These are phyloP conservation scores for Enteromius trimaculatus DNA, from an alignment of 2,797 vertebrate species.

Conservation along the genomic window DNA sequence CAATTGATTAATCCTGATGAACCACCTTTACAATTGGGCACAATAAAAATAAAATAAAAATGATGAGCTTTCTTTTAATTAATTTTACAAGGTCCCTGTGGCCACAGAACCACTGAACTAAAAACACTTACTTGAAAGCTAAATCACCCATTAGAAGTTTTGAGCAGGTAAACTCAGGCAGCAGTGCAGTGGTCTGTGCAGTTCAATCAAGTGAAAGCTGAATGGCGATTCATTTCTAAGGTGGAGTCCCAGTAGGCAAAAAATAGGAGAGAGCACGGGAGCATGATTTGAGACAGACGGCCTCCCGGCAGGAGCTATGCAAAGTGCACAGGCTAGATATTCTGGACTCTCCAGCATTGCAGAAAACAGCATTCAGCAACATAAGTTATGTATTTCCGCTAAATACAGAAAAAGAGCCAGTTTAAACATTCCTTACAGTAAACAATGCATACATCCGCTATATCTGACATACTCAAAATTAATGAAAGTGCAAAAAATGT, in stretches of 20 bases:
- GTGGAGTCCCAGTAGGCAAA: conserved; percentile 25
- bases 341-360: neutral
- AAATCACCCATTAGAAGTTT: conserved; percentile 11
- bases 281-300: conserved; percentile 23
- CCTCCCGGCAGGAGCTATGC: conserved; percentile 1
- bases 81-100: conserved; percentile 35
- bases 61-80: conserved; percentile 11
- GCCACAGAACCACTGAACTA: conserved; percentile 30
- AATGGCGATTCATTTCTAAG: conserved; percentile 19
- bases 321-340: neutral
- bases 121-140: conserved; percentile 12
- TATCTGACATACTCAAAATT: neutral
- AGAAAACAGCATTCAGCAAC: neutral
- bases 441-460: neutral
- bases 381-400: neutral
- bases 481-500: neutral
- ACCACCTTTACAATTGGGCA: conserved; percentile 6
- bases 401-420: neutral
- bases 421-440: neutral
- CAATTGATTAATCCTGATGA: neutral
- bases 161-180: conserved; percentile 9
- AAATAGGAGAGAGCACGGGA: neutral
- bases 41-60: conserved; percentile 4
- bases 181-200: conserved; percentile 1
- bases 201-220: conserved; percentile 18